These are phyloP conservation scores for Philereme vetulata DNA, from an alignment of 2,888 invertebrate species.

Conservation along the genomic window DNA sequence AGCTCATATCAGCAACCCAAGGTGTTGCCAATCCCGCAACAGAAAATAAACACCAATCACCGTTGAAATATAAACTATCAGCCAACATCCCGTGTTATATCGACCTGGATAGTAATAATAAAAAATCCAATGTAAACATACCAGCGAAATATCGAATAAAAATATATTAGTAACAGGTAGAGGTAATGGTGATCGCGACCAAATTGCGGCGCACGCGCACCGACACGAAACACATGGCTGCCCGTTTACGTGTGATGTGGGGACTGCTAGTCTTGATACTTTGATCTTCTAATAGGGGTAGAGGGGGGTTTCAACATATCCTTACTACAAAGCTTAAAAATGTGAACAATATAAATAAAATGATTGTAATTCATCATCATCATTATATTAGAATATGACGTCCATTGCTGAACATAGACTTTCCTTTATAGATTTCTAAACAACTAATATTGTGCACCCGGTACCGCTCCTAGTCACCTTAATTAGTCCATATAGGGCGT, in stretches of 20 bases:
- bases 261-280: constrained; percentile 45
- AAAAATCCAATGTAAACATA: constrained; percentile 41
- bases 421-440: too few relatives aligned
- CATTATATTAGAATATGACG: too few relatives aligned
- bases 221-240: constrained; percentile 73
- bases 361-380: too few relatives aligned
- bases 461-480: too few relatives aligned
- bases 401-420: too few relatives aligned
- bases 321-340: too few relatives aligned
- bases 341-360: too few relatives aligned
- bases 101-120: constrained; percentile 39
- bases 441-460: too few relatives aligned
- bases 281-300: neutral
- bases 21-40: constrained; percentile 18
- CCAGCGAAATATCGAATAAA: constrained; percentile 63
- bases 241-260: constrained; percentile 47
- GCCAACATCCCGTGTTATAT: constrained; percentile 38
- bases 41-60: constrained; percentile 25
- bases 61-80: constrained; percentile 23
- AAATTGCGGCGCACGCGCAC: constrained; percentile 69
- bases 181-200: constrained; percentile 67
- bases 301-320: too few relatives aligned
- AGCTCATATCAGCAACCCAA: constrained; percentile 9
- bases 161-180: constrained; percentile 70
- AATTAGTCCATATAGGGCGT: too few relatives aligned